Evolutionary conservation across 2,113 vertebrate species (phyloP).

Genomic region (Uropsilus gracilis): DNA sequence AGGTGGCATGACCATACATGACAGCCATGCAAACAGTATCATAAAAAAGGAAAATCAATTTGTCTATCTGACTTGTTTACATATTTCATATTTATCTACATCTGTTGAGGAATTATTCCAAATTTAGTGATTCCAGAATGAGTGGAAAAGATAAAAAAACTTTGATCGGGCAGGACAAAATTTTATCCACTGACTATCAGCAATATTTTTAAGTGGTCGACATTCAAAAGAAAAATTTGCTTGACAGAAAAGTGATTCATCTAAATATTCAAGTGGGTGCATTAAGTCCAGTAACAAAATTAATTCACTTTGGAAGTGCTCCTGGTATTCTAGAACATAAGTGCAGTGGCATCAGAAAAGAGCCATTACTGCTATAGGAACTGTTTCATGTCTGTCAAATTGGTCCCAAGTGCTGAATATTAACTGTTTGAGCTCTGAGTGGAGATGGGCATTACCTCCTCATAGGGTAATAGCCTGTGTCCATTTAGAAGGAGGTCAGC

Average conservation of each 20-base stretch:
- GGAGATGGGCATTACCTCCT: not conserved
- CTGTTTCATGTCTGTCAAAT: constrained; percentile 20
- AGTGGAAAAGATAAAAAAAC: constrained; percentile 22
- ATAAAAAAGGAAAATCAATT: not conserved
- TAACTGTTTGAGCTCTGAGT: constrained; percentile 50
- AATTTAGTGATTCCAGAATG: not conserved
- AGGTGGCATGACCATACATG: not conserved
- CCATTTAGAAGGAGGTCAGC: constrained; percentile 31
- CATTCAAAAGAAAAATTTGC: constrained; percentile 59
- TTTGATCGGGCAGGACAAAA: not conserved
- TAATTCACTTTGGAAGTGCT: constrained; percentile 35
- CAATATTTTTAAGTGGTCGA: constrained; percentile 63
- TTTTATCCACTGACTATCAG: constrained; percentile 39
- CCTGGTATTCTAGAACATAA: constrained; percentile 7
- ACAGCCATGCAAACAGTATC: not conserved
- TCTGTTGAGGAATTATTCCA: not conserved
- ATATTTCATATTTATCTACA: not conserved
- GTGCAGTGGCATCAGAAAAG: not conserved
- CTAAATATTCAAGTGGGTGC: constrained; percentile 60
- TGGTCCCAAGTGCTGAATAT: constrained; percentile 24
- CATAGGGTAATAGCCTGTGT: constrained; percentile 13
- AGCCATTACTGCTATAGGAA: not conserved
- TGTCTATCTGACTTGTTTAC: not conserved
- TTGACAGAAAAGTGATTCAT: constrained; percentile 50
- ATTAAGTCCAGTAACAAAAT: constrained; percentile 46